phyloP scores from a whole-genome alignment of 1,140 invertebrate genomes.

The Varroa destructor region DNA sequence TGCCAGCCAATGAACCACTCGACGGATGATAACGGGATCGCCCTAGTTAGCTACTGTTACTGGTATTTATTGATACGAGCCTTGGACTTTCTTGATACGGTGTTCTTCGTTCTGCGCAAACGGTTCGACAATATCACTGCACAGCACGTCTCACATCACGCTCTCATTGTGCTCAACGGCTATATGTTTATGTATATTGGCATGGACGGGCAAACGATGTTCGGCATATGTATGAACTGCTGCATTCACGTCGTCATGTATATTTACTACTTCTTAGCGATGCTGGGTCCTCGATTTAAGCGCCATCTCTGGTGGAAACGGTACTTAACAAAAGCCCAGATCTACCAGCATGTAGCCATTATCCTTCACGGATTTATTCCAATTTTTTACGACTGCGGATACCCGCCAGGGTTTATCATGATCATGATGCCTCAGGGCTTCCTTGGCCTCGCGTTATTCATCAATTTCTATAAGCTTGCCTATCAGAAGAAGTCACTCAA shows the following conservation, averaged over 20 bases:
- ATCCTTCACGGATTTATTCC: constrained; percentile 69
- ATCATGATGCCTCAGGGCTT: constrained; percentile 77
- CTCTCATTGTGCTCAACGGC: constrained; percentile 37
- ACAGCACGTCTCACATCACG: constrained; percentile 79
- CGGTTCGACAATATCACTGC: constrained; percentile 75
- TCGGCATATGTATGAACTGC: constrained; percentile 60
- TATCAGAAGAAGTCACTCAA: constrained; percentile 46
- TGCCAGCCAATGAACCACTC: constrained; percentile 22
- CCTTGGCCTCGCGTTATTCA: constrained; percentile 77
- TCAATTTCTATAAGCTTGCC: constrained; percentile 74
- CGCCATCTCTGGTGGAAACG: constrained; percentile 50
- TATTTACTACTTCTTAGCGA: constrained; percentile 46
- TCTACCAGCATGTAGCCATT: constrained; percentile 34
- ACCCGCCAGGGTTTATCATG: constrained; percentile 83
- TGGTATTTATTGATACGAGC: constrained; percentile 93
- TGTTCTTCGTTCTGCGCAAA: constrained; percentile 76
- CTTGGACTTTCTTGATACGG: constrained; percentile 80
- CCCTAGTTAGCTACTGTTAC: constrained; percentile 25
- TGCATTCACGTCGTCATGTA: constrained; percentile 52
- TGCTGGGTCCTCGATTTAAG: constrained; percentile 45
- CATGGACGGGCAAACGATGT: constrained; percentile 44
- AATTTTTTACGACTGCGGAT: constrained; percentile 79
- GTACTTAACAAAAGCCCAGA: constrained; percentile 47
- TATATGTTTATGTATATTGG: constrained; percentile 26
- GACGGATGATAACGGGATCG: constrained; percentile 8